Base-by-base conservation (phyloP, 2,888 invertebrate species). In the Pollenia griseotomentosa region DNA sequence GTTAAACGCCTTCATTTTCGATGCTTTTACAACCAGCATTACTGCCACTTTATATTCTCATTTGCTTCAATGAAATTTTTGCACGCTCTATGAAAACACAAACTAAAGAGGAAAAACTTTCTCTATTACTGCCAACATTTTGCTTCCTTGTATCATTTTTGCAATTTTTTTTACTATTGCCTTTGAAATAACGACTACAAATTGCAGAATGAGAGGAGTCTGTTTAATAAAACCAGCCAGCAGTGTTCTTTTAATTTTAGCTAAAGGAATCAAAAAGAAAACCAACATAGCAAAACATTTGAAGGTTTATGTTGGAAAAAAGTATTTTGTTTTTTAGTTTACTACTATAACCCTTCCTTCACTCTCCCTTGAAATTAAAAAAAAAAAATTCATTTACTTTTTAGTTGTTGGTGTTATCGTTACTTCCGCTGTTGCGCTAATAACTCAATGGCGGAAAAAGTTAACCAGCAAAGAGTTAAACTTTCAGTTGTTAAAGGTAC, bases 351-450 rank as follows among this genome's bases (percentile, higher is more conserved):
- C 48, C n/a, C 40, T 59, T 44, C 71, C 73, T 74, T 63, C 77
- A 80, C 90, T 86, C 88, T 89, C 90, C 84, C 90, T 44, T 42
- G 23, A 74, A 55, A 19, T 46, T 51, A 14, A 9, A 46, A 66
- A 66, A 91, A 90, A 90, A 89, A 89, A 88, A 89, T 91, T 91
- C 91, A 91, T 91, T 92, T 92, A 91, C 91, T 90, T 88, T 90
- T 89, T 33, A 51, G 40, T 40, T 75, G 81, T 66, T 88, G 90
- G 89, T 90, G 89, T 88, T 92, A 92, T 91, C 91, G 90, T 88
- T 91, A 90, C 89, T 90, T 91, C 92, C 89, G 89, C 78, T 83
- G 83, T 86, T 85, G 85, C 78, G 83, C 89, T 87, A 87, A 89
- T 87, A 88, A 88, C 87, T 88, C 88, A 88, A 86, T 88, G 87